Percentiles rank a stretch among this genome's conserved stretches.
These are phyloP conservation scores for Drusus annulatus DNA, from an alignment of 1,140 invertebrate genomes.

Conservation along the genomic window DNA sequence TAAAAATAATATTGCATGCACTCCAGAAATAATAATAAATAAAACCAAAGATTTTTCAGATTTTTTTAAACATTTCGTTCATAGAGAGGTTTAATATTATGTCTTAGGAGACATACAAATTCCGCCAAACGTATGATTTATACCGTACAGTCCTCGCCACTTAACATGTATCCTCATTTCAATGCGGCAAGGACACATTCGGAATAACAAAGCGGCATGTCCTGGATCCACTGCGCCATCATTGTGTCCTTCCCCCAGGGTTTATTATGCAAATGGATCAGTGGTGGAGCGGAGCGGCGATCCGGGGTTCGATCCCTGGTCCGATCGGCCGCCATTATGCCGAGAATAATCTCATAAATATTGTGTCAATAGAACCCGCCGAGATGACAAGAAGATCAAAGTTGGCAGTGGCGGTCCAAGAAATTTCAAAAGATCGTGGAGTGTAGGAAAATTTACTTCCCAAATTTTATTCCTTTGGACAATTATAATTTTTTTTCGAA, in stretches of 20 bases:
- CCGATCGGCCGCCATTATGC: constrained; percentile 31
- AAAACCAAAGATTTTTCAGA: too few relatives aligned
- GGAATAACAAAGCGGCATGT: constrained; percentile 23
- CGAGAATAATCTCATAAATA: constrained; percentile 58
- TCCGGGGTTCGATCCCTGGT: neutral
- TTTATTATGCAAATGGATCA: constrained; percentile 58
- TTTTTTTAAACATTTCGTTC: too few relatives aligned
- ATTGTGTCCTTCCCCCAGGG: constrained; percentile 38
- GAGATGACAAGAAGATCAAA: constrained; percentile 40
- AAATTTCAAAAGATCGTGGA: too few relatives aligned
- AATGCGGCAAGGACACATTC: constrained; percentile 26
- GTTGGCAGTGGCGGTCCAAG: neutral
- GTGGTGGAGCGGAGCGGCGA: constrained; percentile 32
- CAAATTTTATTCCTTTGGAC: too few relatives aligned
- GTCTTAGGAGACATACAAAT: neutral
- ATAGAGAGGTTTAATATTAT: too few relatives aligned
- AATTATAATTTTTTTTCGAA: too few relatives aligned
- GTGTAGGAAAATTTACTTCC: too few relatives aligned
- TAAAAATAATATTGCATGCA: too few relatives aligned
- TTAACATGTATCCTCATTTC: constrained; percentile 50
- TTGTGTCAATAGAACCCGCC: constrained; percentile 55
- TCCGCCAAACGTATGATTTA: constrained; percentile 46
- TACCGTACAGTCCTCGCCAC: constrained; percentile 45
- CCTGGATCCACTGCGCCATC: neutral
- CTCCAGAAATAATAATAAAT: too few relatives aligned